These are phyloP conservation scores for Eupithecia tripunctaria DNA, from an alignment of 2,888 invertebrate genomes.

Conservation along the genomic window DNA sequence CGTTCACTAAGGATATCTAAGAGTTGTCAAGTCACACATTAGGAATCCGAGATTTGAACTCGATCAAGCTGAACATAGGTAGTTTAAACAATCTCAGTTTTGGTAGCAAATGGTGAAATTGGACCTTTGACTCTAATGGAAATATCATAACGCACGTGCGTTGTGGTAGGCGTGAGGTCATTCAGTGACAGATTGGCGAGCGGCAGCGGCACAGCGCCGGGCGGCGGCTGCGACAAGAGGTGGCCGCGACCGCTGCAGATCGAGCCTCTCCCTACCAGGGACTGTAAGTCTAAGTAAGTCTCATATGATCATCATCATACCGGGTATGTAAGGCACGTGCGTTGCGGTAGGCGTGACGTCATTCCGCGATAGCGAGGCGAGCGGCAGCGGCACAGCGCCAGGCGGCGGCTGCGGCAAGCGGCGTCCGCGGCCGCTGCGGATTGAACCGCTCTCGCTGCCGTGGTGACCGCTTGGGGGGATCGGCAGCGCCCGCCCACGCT, in stretches of 20 bases:
- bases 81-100: too few species aligned
- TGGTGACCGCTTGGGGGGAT: slow-evolving; percentile 38
- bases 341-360: slow-evolving; percentile 60
- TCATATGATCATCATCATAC: slow-evolving; percentile 48
- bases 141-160: slow-evolving; percentile 71
- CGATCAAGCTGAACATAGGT: too few species aligned
- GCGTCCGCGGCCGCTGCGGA: slow-evolving; percentile 68
- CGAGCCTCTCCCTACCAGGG: slow-evolving; percentile 48
- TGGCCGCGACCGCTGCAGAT: slow-evolving; percentile 59
- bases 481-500: slow-evolving; percentile 42
- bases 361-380: slow-evolving; percentile 52
- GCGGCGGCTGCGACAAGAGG: slow-evolving; percentile 72
- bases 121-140: too few species aligned
- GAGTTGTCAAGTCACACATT: too few species aligned
- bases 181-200: slow-evolving; percentile 52
- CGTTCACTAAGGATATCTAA: too few species aligned
- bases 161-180: slow-evolving; percentile 57
- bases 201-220: slow-evolving; percentile 57
- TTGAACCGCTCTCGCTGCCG: slow-evolving; percentile 71
- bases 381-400: slow-evolving; percentile 56
- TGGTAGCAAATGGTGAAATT: too few species aligned
- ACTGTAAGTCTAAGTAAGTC: too few species aligned
- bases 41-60: too few species aligned
- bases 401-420: slow-evolving; percentile 73
- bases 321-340: slow-evolving; percentile 80